These are phyloP conservation scores for Oscheius sp. DNA, from an alignment of 2,888 invertebrate species.

Conservation along the genomic window DNA sequence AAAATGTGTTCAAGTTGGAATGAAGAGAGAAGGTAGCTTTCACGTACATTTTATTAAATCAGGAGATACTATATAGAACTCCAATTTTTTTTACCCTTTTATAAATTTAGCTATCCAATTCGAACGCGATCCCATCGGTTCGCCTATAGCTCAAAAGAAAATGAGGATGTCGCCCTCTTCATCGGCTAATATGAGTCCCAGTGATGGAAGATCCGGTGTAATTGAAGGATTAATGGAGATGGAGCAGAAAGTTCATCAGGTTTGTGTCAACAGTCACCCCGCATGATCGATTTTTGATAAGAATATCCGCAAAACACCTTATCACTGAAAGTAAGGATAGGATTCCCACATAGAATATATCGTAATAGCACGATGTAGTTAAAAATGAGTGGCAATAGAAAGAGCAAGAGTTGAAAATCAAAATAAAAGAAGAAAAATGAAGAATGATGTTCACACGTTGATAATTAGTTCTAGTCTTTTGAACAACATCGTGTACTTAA, in stretches of 20 bases:
- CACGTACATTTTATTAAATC: neutral
- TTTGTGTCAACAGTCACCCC: constrained; percentile 18
- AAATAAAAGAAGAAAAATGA: too few species aligned
- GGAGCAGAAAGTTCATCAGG: constrained; percentile 60
- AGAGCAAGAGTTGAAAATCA: too few species aligned
- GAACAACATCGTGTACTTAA: too few species aligned
- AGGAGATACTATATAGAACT: neutral
- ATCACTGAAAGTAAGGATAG: too few species aligned
- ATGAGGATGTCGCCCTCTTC: constrained; percentile 41
- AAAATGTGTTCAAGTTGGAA: constrained; percentile 67
- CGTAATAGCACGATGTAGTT: too few species aligned
- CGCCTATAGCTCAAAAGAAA: constrained; percentile 59
- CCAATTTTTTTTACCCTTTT: neutral
- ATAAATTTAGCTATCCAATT: constrained; percentile 66
- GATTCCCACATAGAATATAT: too few species aligned
- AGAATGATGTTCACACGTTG: too few species aligned
- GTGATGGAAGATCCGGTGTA: constrained; percentile 36
- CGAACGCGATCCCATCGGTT: constrained; percentile 67
- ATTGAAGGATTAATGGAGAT: constrained; percentile 67
- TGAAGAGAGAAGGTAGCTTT: constrained; percentile 65
- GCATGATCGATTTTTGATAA: too few species aligned
- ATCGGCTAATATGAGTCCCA: constrained; percentile 19
- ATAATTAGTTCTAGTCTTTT: too few species aligned
- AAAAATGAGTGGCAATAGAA: too few species aligned
- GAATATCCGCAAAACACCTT: too few species aligned